Percentiles rank a stretch among this genome's conserved stretches.
Evolutionary conservation across 1,140 invertebrate species (phyloP).

Genomic region (Neotoxoptera formosana): DNA sequence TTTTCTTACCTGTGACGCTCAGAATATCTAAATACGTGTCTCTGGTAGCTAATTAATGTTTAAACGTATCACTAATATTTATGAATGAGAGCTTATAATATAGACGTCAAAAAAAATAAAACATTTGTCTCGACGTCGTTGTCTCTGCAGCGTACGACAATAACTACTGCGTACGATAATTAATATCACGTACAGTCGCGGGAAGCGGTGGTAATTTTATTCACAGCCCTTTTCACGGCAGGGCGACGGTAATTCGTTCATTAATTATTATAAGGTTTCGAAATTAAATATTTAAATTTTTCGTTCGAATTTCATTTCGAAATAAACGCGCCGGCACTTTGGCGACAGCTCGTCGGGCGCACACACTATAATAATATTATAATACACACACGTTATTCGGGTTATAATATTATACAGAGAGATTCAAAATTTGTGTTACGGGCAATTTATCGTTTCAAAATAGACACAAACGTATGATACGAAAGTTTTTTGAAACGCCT

Average conservation of each 20-base stretch:
- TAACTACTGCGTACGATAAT: neutral
- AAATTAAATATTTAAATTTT: constrained; percentile 35
- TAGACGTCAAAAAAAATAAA: neutral
- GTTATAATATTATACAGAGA: neutral
- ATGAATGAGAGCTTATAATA: neutral
- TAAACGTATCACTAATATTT: neutral
- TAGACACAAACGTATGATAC: no score
- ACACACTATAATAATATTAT: no score
- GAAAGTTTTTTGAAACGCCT: no score
- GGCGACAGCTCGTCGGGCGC: neutral
- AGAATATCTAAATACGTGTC: no score
- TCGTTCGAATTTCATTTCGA: neutral
- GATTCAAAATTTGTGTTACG: no score
- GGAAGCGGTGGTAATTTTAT: neutral
- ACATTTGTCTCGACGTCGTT: neutral
- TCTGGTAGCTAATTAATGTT: neutral
- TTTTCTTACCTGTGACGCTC: no score
- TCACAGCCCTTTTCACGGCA: neutral
- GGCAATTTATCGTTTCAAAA: no score
- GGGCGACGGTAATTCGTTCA: neutral
- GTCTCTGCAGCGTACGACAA: neutral
- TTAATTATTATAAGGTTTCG: neutral
- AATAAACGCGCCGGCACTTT: neutral
- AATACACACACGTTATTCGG: neutral
- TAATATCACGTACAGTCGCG: neutral